Base-by-base conservation (phyloP, 2,797 vertebrate species). In the Psittacula derbiana region DNA sequence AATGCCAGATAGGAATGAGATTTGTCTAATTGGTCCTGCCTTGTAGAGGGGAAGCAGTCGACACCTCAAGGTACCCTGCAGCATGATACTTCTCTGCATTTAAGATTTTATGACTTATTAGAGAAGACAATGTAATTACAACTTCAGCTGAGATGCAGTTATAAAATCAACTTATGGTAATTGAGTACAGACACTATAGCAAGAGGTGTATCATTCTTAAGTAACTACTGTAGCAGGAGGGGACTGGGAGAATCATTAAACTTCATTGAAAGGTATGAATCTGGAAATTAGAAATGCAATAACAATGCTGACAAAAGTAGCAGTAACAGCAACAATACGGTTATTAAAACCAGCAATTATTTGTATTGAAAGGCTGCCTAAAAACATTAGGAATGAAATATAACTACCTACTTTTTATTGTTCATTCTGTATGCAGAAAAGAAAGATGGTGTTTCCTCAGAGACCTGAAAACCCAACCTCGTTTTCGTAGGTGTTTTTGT, bases 71-170 rank as follows among this genome's bases (percentile, higher is more conserved):
- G 90, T 93, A 73, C 92, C 92, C 90, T 84, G 58, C 90, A 92
- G 86, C 80, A 75, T 47, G n/a, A 3, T 73, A 90, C 86, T 82
- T 27, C 62, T 57, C 66, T 62, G 58, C 11, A 25, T 93, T 91
- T 90, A 69, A 58, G 86, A 58, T 90, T 86, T 92, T 84, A 76
- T 76, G 73, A 76, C 86, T 88, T 97, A 93, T 80, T 93, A 95
- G 80, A 88, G 80, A 70, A 93, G 93, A 93, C 88, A 88, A 64
- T 62, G 19, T 94, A 93, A 92, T 92, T 95, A 95, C 86, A 94
- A 40, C 70, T 93, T 95, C 2, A 0, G 16, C 62, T 92, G 88
- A 84, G 58, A 86, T 44, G 88, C 24, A 88, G 83, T 84, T 88
- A 92, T 93, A 93, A 95, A 96, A 95, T 84, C 88, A 90, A 13